These are phyloP conservation scores for Andrena fulva DNA, from an alignment of 2,888 invertebrate species.

Conservation along the genomic window DNA sequence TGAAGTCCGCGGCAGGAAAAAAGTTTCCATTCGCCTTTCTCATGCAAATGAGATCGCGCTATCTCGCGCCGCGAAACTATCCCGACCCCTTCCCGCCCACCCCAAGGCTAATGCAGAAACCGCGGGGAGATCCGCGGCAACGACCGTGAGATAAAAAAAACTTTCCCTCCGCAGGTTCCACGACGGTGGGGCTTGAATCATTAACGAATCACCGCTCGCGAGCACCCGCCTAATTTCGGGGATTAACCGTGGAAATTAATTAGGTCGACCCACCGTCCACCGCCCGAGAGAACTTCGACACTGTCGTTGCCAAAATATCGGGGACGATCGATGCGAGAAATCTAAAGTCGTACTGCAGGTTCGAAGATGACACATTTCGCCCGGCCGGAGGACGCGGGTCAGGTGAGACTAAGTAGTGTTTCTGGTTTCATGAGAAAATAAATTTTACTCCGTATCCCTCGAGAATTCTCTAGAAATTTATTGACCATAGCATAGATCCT, in stretches of 20 bases:
- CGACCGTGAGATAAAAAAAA: slow-evolving; percentile 47
- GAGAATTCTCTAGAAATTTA: no score
- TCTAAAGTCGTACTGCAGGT: neutral
- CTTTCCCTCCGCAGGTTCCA: slow-evolving; percentile 44
- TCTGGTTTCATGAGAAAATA: no score
- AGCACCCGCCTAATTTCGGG: slow-evolving; percentile 59
- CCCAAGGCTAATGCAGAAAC: slow-evolving; percentile 62
- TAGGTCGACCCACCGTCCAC: slow-evolving; percentile 14
- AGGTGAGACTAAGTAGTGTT: neutral
- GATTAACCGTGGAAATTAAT: slow-evolving; percentile 64
- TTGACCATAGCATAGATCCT: no score
- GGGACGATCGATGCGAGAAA: slow-evolving; percentile 24
- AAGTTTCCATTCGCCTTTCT: slow-evolving; percentile 78
- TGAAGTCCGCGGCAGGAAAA: slow-evolving; percentile 75
- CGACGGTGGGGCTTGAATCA: slow-evolving; percentile 61
- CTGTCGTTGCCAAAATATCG: slow-evolving; percentile 17
- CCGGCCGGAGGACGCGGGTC: neutral
- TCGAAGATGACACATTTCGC: neutral
- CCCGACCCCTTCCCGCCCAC: slow-evolving; percentile 60
- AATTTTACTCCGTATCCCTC: no score
- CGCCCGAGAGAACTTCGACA: neutral
- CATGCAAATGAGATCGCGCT: slow-evolving; percentile 76
- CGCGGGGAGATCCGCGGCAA: slow-evolving; percentile 49
- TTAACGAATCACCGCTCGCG: slow-evolving; percentile 69
- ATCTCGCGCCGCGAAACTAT: slow-evolving; percentile 72